Evolutionary conservation across 53 echinoderm and acorn worm species (phyloP).

Genomic region (Paracentrotus lividus): DNA sequence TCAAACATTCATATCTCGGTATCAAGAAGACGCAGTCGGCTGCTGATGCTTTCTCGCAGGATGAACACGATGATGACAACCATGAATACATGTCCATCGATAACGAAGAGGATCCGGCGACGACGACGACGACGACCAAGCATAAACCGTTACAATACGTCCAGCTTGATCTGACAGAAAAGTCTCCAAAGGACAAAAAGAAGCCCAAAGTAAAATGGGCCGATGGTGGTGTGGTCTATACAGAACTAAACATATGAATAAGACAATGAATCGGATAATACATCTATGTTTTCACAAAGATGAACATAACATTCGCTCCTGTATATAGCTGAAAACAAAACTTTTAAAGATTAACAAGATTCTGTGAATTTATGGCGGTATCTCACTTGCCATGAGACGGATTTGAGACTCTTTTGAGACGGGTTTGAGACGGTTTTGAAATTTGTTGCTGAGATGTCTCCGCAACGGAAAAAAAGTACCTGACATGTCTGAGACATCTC

Average conservation of each 20-base stretch:
- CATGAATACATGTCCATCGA: conserved; percentile 63
- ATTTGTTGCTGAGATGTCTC: no score
- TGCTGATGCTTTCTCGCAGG: conserved; percentile 23
- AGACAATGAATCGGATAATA: no score
- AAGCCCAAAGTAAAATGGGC: conserved; percentile 65
- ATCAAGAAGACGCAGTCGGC: neutral
- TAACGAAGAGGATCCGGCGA: neutral
- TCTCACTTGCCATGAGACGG: no score
- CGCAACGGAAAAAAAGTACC: no score
- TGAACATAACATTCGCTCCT: no score
- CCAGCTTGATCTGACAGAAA: conserved; percentile 42
- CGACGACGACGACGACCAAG: neutral
- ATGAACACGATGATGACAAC: conserved; percentile 40
- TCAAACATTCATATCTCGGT: conserved; percentile 62
- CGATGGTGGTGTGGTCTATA: conserved; percentile 48
- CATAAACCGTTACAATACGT: conserved; percentile 36
- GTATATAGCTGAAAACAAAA: no score
- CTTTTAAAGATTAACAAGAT: no score
- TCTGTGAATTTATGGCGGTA: no score
- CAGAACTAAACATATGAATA: conserved; percentile 62
- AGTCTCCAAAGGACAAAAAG: conserved; percentile 31
- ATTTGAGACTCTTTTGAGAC: no score
- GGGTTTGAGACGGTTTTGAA: no score
- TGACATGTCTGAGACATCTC: no score
- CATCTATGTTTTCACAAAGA: no score